phyloP scores from a whole-genome alignment of 2,113 vertebrate genomes.

The Anseranas semipalmata region DNA sequence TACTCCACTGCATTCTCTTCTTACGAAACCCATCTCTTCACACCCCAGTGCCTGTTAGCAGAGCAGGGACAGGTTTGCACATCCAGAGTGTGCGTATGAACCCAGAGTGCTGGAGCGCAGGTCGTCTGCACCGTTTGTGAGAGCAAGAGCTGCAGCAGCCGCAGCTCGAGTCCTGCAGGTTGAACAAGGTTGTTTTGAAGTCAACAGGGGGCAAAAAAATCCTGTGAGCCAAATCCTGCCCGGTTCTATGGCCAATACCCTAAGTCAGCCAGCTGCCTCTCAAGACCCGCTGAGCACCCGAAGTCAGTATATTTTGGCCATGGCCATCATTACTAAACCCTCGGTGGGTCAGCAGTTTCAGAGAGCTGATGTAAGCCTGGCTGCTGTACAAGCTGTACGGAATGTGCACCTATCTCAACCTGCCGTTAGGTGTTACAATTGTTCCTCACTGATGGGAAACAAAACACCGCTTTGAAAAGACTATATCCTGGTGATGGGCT shows the following conservation, averaged over 20 bases:
- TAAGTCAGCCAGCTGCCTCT: not conserved
- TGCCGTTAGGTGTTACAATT: not conserved
- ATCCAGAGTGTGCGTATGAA: not conserved
- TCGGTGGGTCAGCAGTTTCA: not conserved
- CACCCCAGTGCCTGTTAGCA: not conserved
- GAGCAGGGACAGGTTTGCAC: not conserved
- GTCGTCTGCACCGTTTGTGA: fast-evolving
- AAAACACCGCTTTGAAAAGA: not conserved
- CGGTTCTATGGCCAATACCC: not conserved
- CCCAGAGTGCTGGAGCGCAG: fast-evolving
- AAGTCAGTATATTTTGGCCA: not conserved
- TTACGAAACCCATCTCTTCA: not conserved
- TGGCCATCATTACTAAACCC: not conserved
- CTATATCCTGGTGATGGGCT: not conserved
- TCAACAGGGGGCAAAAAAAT: not conserved
- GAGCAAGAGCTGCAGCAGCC: not conserved
- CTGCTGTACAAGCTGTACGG: not conserved
- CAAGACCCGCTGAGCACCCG: not conserved
- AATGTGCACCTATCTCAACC: not conserved
- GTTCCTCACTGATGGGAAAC: not conserved
- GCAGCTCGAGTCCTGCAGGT: fast-evolving
- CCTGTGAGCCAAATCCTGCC: not conserved
- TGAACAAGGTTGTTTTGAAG: not conserved
- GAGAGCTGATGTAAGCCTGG: not conserved
- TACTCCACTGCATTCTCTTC: not conserved